Percentiles rank a stretch among this genome's conserved stretches.
These are phyloP conservation scores for Psilanteris sp. DNA, from an alignment of 1,140 invertebrate species.

Conservation along the genomic window DNA sequence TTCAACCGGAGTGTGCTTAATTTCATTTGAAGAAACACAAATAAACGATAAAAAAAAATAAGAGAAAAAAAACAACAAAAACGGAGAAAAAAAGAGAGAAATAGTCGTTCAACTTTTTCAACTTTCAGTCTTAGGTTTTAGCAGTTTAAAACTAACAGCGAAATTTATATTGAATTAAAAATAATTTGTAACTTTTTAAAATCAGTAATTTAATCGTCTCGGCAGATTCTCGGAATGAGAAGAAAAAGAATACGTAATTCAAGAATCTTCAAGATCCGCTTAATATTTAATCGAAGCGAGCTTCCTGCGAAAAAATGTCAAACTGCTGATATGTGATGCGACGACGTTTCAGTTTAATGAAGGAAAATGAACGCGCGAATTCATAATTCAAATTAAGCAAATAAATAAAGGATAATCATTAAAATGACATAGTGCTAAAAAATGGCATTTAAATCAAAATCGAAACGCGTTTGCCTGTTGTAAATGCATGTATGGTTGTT, in stretches of 20 bases:
- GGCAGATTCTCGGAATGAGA: neutral
- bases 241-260: neutral
- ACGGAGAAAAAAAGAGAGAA: neutral
- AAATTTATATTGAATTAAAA: conserved; percentile 24
- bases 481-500: too few relatives aligned
- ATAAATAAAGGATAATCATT: too few relatives aligned
- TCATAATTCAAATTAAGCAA: too few relatives aligned
- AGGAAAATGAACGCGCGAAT: too few relatives aligned
- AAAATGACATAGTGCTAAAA: too few relatives aligned
- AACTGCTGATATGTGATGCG: too few relatives aligned
- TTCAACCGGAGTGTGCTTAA: neutral
- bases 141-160: conserved; percentile 6
- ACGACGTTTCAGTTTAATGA: too few relatives aligned
- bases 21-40: conserved; percentile 12
- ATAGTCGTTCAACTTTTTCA: conserved; percentile 3
- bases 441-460: too few relatives aligned
- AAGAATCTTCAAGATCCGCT: neutral
- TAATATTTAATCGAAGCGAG: neutral
- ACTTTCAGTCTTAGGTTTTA: conserved; percentile 5
- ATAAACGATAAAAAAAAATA: conserved; percentile 3
- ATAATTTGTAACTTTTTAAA: conserved; percentile 18
- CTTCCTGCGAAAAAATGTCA: neutral
- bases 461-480: too few relatives aligned
- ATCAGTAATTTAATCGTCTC: conserved; percentile 8
- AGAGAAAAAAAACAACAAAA: too few relatives aligned